Base-by-base conservation (phyloP, 23 tunicate genomes). In the Halocynthia aurantium region DNA sequence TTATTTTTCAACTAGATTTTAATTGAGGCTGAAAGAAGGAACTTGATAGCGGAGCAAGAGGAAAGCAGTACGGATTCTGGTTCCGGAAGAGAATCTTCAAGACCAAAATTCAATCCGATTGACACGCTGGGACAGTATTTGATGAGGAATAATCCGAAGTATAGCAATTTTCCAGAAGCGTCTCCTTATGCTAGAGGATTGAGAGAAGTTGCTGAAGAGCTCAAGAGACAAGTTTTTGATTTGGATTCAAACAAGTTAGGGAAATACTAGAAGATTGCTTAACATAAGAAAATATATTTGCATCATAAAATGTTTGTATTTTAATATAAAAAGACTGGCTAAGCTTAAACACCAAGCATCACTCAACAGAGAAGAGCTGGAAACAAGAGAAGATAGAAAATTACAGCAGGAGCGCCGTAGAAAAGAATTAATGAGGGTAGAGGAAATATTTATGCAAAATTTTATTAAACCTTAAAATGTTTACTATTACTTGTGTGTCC, bases 161-260 rank as follows among this genome's bases (percentile, higher is more conserved):
- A 61, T 72, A 73, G 89, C 71, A 76, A 85, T 70, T 77, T 90
- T 17, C 70, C 85, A 22, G 84, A 85, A 64, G 76, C 84, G 6
- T 90, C 97, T 8, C 90, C 97, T n/a, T 90, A 90, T 62, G 83
- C 72, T 0, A 81, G 97, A 70, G 97, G 97, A 4, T 72, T 90
- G 53, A 53, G 70, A 22, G 57, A 78, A 64, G 89, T 90, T 7
- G 80, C 97, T 21, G 97, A 90, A 52, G 82, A 90, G 49, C 49
- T 90, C 57, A 90, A 90, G 53, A 62, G 81, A 40, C 83, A 85
- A 19, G 84, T 90, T 44, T 87, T 69, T 52, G 70, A 88, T 8
- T 21, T 72, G 49, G 80, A 85, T 63, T 83, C 69, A 56, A 90
- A 85, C 81, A 90, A 81, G 96, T 89, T 66, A 64, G 81, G 0